Percentiles rank a stretch among this genome's conserved stretches.
These are phyloP conservation scores for Cuculus canorus DNA, from an alignment of 2,797 vertebrate species.

Conservation along the genomic window DNA sequence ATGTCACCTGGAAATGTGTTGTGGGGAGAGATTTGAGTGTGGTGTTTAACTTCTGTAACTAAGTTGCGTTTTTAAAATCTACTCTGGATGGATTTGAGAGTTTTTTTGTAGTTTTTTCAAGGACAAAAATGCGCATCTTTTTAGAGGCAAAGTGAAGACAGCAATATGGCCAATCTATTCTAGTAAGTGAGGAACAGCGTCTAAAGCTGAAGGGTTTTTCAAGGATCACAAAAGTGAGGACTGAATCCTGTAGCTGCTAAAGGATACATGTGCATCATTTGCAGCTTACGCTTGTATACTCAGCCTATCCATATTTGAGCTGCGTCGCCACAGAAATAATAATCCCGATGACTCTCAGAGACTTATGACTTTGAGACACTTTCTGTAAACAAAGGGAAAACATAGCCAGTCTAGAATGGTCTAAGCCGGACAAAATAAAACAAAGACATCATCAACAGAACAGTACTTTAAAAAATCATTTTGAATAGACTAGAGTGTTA, in stretches of 20 bases:
- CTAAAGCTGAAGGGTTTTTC: background rate
- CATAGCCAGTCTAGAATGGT: constrained; percentile 8
- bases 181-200: background rate
- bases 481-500: constrained; percentile 24
- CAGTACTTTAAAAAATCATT: constrained; percentile 40
- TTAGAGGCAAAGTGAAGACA: background rate
- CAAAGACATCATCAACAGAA: constrained; percentile 40
- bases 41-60: background rate
- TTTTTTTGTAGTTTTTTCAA: background rate
- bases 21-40: background rate
- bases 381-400: constrained; percentile 51
- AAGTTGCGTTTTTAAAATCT: background rate
- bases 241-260: background rate
- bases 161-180: background rate
- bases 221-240: background rate
- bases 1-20: background rate
- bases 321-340: background rate
- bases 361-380: background rate
- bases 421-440: constrained; percentile 30
- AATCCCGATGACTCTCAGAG: constrained; percentile 40
- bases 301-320: background rate
- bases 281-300: background rate
- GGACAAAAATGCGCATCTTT: background rate
- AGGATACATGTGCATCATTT: background rate
- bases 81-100: background rate